phyloP scores from a whole-genome alignment of 2,888 invertebrate species.

The Salticus scenicus region DNA sequence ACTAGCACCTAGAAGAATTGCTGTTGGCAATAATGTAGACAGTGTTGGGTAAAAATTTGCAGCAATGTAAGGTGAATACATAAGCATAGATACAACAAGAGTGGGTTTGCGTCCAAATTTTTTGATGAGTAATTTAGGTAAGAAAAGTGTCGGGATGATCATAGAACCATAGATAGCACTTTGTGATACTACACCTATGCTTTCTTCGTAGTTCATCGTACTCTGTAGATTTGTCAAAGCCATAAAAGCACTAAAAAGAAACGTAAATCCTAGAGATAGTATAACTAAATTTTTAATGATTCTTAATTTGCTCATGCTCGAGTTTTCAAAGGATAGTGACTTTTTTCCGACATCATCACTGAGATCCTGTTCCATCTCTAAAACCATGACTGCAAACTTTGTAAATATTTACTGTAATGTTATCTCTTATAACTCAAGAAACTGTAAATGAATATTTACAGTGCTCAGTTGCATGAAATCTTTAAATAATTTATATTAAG shows the following conservation, averaged over 20 bases:
- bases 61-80: slow-evolving; percentile 95
- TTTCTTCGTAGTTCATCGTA: slow-evolving; percentile 91
- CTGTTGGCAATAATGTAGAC: slow-evolving; percentile 93
- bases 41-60: slow-evolving; percentile 93
- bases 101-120: slow-evolving; percentile 99
- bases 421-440: too few species aligned
- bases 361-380: too few species aligned
- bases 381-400: too few species aligned
- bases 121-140: too few species aligned
- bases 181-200: slow-evolving; percentile 91
- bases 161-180: slow-evolving; percentile 94
- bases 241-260: slow-evolving; percentile 97
- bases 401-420: too few species aligned
- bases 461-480: too few species aligned
- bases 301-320: slow-evolving; percentile 77
- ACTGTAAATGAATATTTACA: too few species aligned
- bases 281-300: slow-evolving; percentile 93
- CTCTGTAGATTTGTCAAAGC: slow-evolving; percentile 94
- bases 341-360: too few species aligned
- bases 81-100: slow-evolving; percentile 90
- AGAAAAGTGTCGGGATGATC: slow-evolving; percentile 96
- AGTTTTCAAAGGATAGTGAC: too few species aligned
- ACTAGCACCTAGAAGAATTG: slow-evolving; percentile 94
- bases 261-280: slow-evolving; percentile 94
- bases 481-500: too few species aligned